Evolutionary conservation across 2,888 invertebrate species (phyloP).

Genomic region (Ephialtes manifestator): DNA sequence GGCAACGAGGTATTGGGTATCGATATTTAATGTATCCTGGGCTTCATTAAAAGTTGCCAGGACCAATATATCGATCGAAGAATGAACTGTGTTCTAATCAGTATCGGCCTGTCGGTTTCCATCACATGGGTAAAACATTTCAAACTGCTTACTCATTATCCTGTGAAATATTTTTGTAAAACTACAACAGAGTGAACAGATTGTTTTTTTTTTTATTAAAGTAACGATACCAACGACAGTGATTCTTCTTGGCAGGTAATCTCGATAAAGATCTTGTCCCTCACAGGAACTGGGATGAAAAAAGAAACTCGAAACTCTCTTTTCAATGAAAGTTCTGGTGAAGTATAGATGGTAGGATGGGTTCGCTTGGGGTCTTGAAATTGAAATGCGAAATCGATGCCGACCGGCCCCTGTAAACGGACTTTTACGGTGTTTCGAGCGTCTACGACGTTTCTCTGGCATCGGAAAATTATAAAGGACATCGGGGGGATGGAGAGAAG

Average conservation of each 20-base stretch:
- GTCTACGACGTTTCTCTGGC: conserved; percentile 48
- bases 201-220: conserved; percentile 33
- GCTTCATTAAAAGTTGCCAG: background rate
- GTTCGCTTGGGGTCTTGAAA: conserved; percentile 42
- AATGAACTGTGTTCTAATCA: background rate
- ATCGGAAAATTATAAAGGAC: conserved; percentile 66
- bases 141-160: conserved; percentile 7
- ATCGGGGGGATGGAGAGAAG: conserved; percentile 1
- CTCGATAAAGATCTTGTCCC: conserved; percentile 51
- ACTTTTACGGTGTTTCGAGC: conserved; percentile 48
- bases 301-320: conserved; percentile 39
- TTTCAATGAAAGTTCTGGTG: conserved; percentile 49
- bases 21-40: background rate
- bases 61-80: background rate
- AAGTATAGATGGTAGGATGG: conserved; percentile 2
- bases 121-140: background rate
- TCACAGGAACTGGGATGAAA: conserved; percentile 15
- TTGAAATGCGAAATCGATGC: conserved; percentile 70
- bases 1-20: background rate
- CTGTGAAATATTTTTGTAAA: conserved; percentile 1
- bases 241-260: conserved; percentile 48
- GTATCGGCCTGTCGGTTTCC: background rate
- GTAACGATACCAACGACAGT: conserved; percentile 11
- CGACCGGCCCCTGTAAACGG: conserved; percentile 47
- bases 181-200: conserved; percentile 9